Base-by-base conservation (phyloP, 2,888 invertebrate genomes). In the Gastrophysa polygoni region DNA sequence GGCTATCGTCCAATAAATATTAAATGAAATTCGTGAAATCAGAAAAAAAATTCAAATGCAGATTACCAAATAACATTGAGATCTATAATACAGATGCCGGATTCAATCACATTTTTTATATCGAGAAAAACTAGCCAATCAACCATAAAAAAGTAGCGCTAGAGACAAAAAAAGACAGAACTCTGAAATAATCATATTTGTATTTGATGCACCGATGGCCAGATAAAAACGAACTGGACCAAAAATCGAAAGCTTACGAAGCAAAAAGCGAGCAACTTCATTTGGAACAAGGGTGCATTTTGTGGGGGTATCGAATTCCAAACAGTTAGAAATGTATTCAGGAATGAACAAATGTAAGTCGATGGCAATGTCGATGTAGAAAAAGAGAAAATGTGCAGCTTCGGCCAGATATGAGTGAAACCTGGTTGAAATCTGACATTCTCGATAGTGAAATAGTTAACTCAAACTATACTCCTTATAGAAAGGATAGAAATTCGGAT, bases 321-420 rank as follows among this genome's bases (percentile, higher is more conserved):
- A 14, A 48, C 20, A 48, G 34, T 48, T 6, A 47, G n/a, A n/a
- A 34, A 18, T 17, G 34, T 48, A 56, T 56, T 11, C 38, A 20
- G 47, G 56, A 24, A 56, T 56, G 6, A 56, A 16, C 29, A 56
- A 56, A 56, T 47, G 56, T 17, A 56, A 56, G 17, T 46, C 56
- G 20, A 56, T 56, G 18, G 32, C 56, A 8, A 46, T 24, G 48
- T 59, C 17, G 49, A 55, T 55, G 24, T 24, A 24, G 24, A 32
- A 54, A 38, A 16, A 43, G 7, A 59, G 32, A 29, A 50, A 11
- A 29, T 57, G 32, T 57, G 32, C 24, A 57, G 29, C 29, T 28
- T 32, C 29, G 29, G 47, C 18, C 29, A 57, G 0, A 47, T 56
- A 7, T 56, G n/a, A n/a, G n/a, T n/a, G n/a, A n/a, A n/a, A n/a